These are phyloP conservation scores for Tenthredo livida DNA, from an alignment of 2,888 invertebrate species.

Conservation along the genomic window DNA sequence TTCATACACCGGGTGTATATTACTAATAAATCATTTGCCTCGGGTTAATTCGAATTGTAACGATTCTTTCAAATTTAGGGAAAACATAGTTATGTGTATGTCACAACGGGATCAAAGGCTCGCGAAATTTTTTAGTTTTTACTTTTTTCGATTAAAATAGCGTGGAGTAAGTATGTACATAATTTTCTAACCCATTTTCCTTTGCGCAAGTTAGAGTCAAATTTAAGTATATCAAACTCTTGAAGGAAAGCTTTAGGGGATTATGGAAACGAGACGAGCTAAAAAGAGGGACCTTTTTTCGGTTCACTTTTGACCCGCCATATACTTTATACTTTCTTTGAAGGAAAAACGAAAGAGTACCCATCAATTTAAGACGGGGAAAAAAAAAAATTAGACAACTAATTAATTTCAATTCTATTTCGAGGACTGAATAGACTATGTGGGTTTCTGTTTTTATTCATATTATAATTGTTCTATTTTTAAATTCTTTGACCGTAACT, in stretches of 20 bases:
- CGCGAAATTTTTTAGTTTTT: not conserved
- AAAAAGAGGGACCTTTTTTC: not conserved
- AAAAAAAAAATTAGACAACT: not conserved
- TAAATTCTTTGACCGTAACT: not conserved
- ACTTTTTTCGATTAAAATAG: not conserved
- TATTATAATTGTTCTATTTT: not conserved
- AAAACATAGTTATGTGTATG: not conserved
- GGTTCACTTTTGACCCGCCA: not conserved
- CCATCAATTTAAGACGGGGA: not conserved
- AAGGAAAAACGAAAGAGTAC: not conserved
- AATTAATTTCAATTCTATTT: not conserved
- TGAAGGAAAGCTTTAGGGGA: not conserved
- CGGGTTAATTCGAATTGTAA: too few relatives aligned
- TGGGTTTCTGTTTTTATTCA: not conserved
- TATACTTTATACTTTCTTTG: not conserved
- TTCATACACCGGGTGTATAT: not conserved
- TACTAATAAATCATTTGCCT: too few relatives aligned
- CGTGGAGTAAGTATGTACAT: not conserved
- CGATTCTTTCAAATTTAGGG: not conserved
- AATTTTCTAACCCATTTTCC: conserved; percentile 10
- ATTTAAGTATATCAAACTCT: not conserved
- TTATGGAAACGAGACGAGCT: conserved; percentile 18
- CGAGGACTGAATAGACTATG: not conserved
- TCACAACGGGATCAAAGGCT: not conserved
- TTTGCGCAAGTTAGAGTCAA: not conserved